Percentiles rank a stretch among this genome's conserved stretches.
Evolutionary conservation across 2,113 vertebrate genomes (phyloP).

Genomic region (western clawed frog (Xenopus tropicalis)): UCB_Xtro_10.0 CM004452.2:25929501-25930000

Average conservation of each 20-base stretch:
- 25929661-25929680: not conserved
- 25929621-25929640: constrained; percentile 18
- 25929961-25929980: no score
- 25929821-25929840: not conserved
- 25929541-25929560: no score
- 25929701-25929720: not conserved
- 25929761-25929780: constrained; percentile 3
- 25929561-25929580: constrained; percentile 5
- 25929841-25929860: no score
- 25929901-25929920: no score
- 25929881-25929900: no score
- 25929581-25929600: not conserved
- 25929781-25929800: not conserved
- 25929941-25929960: no score
- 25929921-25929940: no score
- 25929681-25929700: not conserved
- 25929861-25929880: no score
- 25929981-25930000: no score
- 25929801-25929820: not conserved
- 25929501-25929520: not conserved
- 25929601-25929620: constrained; percentile 5
- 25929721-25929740: constrained; percentile 4
- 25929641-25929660: constrained; percentile 18
- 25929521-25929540: not conserved
- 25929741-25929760: not conserved